Evolutionary conservation across 1,140 invertebrate genomes (phyloP).

Genomic region (Dendroctonus ponderosae): DNA sequence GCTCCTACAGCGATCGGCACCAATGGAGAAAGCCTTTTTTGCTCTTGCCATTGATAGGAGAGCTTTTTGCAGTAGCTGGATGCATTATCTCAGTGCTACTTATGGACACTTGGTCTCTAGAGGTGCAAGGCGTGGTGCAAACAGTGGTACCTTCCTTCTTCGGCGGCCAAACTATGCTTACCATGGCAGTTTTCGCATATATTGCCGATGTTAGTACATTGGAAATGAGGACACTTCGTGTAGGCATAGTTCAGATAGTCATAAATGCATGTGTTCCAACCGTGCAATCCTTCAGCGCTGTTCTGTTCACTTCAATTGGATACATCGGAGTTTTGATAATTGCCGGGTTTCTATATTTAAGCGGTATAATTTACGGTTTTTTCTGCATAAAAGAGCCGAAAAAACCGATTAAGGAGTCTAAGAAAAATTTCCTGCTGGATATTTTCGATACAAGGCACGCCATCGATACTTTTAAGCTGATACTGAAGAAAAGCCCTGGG

Average conservation of each 20-base stretch:
- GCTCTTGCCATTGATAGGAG: constrained; percentile 60
- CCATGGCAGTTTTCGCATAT: constrained; percentile 59
- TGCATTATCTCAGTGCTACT: constrained; percentile 57
- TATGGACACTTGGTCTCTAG: constrained; percentile 55
- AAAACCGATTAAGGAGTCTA: constrained; percentile 27
- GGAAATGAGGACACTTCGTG: constrained; percentile 56
- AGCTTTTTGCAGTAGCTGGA: constrained; percentile 54
- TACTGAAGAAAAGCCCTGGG: constrained; percentile 38
- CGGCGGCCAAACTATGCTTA: constrained; percentile 56
- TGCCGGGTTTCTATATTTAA: constrained; percentile 36
- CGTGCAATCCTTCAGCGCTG: constrained; percentile 43
- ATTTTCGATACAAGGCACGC: constrained; percentile 47
- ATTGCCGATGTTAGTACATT: constrained; percentile 58
- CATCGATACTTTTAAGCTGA: constrained; percentile 44
- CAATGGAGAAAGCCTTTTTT: constrained; percentile 64
- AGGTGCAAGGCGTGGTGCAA: constrained; percentile 57
- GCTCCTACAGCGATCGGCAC: constrained; percentile 64
- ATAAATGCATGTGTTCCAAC: constrained; percentile 45
- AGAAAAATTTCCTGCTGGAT: constrained; percentile 40
- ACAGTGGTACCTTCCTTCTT: constrained; percentile 57
- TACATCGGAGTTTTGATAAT: constrained; percentile 44
- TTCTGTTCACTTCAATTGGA: constrained; percentile 41
- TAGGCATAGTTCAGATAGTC: constrained; percentile 58
- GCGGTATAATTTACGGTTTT: constrained; percentile 43
- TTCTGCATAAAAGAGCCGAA: constrained; percentile 47